Evolutionary conservation across 2,888 invertebrate genomes (phyloP).

Genomic region (Globia sparganii): DNA sequence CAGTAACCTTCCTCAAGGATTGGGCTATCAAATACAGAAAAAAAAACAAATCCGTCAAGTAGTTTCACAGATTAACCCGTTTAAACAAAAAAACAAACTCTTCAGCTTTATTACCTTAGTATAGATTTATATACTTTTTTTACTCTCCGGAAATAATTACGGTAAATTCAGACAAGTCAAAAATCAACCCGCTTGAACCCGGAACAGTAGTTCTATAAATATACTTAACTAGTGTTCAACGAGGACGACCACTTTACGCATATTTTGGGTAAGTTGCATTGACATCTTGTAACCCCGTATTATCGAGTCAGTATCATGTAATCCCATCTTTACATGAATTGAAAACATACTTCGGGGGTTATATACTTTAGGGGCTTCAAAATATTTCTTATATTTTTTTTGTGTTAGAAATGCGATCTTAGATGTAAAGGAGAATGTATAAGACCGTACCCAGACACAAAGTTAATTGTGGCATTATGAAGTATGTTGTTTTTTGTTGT

Average conservation of each 20-base stretch:
- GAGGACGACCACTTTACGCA: conserved; percentile 27
- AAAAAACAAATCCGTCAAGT: neutral
- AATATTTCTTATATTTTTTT: neutral
- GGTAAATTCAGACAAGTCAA: conserved; percentile 15
- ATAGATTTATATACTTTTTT: neutral
- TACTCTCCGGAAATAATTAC: conserved; percentile 23
- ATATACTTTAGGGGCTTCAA: neutral
- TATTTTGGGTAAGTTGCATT: conserved; percentile 21
- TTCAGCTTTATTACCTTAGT: neutral
- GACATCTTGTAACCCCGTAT: conserved; percentile 34
- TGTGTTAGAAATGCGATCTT: neutral
- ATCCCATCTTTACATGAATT: neutral
- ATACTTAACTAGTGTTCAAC: neutral
- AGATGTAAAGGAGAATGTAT: too few relatives aligned
- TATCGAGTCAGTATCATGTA: neutral
- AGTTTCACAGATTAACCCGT: neutral
- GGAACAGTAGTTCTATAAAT: conserved; percentile 39
- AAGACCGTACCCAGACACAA: too few relatives aligned
- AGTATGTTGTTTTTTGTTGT: too few relatives aligned
- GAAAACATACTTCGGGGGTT: neutral
- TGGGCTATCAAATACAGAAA: neutral
- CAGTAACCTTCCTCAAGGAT: neutral
- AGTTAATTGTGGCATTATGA: too few relatives aligned
- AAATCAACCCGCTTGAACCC: conserved; percentile 30
- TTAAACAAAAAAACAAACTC: neutral